Base-by-base conservation (phyloP, 2,113 vertebrate genomes). In the Rallus limicola region DNA sequence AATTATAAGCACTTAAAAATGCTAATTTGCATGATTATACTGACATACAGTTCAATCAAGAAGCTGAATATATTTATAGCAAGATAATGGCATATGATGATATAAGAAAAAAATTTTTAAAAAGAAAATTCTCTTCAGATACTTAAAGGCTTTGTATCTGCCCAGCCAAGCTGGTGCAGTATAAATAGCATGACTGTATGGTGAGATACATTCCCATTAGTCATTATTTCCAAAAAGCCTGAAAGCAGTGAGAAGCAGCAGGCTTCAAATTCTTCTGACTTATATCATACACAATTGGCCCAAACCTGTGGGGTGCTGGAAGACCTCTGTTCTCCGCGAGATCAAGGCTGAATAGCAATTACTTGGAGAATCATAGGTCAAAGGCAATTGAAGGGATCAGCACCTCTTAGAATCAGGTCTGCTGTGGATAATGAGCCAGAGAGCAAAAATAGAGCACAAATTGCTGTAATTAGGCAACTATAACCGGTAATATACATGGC, bases 351-450 rank as follows among this genome's bases (percentile, higher is more conserved):
- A 86, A 82, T 6, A 84, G 77, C 62, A 95, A 95, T 96, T 94
- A 91, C 40, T 91, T 48, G 65, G 44, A 95, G 83, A 94, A 94
- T 76, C 77, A 87, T 28, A 85, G 93, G 95, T 95, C 92, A 96
- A 95, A 91, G 86, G 46, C 55, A 95, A 86, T 6, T 72, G 77
- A 93, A 94, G 19, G 74, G 77, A 82, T 92, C 90, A 89, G 58
- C 69, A 88, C 69, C 92, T 76, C 77, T 65, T 68, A 84, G 69
- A 93, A 87, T 59, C 36, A 82, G 67, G 65, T 72, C 88, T 48
- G 7, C 50, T n/a, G 50, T 42, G 59, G 72, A 82, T 96, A 96
- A 96, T 82, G 86, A 94, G 59, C 65, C 88, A 82, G 86, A 72
- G 74, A 85, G 64, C 25, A 85, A 84, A 96, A 94, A 85, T 5